Evolutionary conservation across 1,140 invertebrate genomes (phyloP).

Genomic region (Cylas formicarius): DNA sequence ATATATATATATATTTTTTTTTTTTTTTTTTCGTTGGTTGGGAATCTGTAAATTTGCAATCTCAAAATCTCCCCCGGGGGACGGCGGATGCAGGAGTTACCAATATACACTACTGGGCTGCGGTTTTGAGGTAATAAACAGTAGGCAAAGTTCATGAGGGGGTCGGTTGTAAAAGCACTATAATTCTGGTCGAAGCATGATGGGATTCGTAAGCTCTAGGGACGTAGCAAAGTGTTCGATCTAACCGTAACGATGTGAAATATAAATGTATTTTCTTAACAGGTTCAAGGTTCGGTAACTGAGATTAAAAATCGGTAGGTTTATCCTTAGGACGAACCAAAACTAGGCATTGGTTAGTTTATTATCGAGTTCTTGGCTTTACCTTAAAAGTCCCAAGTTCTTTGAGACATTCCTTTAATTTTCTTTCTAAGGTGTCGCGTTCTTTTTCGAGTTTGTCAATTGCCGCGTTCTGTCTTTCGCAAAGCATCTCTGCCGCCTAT

Average conservation of each 20-base stretch:
- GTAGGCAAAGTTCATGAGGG: too few relatives aligned
- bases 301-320: not conserved
- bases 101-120: too few relatives aligned
- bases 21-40: too few relatives aligned
- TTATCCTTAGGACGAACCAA: not conserved
- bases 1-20: too few relatives aligned
- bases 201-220: not conserved
- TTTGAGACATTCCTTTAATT: slow-evolving; percentile 21
- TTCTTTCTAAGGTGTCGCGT: slow-evolving; percentile 17
- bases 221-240: not conserved
- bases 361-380: not conserved
- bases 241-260: not conserved
- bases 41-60: too few relatives aligned
- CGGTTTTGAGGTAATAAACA: too few relatives aligned
- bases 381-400: slow-evolving; percentile 22
- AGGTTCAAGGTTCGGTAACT: not conserved
- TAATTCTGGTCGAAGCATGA: too few relatives aligned
- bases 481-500: slow-evolving; percentile 19
- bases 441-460: slow-evolving; percentile 21
- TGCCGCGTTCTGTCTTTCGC: slow-evolving; percentile 22
- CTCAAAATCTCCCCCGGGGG: too few relatives aligned
- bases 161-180: too few relatives aligned
- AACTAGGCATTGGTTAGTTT: not conserved
- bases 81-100: too few relatives aligned
- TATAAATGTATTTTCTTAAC: not conserved